Base-by-base conservation (phyloP, 1,140 invertebrate species). In the Parasteatoda tepidariorum region DNA sequence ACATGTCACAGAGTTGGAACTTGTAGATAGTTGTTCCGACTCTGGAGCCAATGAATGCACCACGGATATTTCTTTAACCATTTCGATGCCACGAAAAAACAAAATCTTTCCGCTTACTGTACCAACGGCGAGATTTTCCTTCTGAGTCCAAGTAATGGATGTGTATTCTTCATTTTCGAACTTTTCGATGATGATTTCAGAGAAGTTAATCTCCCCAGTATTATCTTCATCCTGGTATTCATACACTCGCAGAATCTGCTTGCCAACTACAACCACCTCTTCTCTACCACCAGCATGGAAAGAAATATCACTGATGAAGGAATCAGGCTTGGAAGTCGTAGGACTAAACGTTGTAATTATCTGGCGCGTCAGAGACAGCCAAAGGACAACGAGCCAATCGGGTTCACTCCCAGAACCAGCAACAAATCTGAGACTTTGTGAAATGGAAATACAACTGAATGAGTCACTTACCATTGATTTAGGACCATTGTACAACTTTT, bases 71-170 rank as follows among this genome's bases (percentile, higher is more conserved):
- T 70, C 54, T n/a, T 61, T 11, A 2, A 82, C 9, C 2, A 61
- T 15, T 9, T 82, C 78, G 22, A 82, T 70, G 2, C 78, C 78
- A 11, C 78, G 26, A n/a, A 82, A 82, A 24, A 82, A 70, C 2
- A 82, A 24, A 22, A 82, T 62, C 54, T 62, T 31, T 15, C 78
- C 78, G 11, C 30, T 70, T 31, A 15, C 6, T 18, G 33, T 82
- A 55, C 78, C 6, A 7, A 82, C 78, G n/a, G 66, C 78, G n/a
- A 82, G 48, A 22, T 61, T 82, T 62, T 82, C 78, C 22, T 82
- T 82, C 18, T 61, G 55, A 6, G 78, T 54, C 66, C 66, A 82
- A 3, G 41, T 33, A 30, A 71, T 71, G 13, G 78, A 38, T n/a
- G 22, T 28, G 34, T 61, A 71, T 13, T 70, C 55, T 6, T 71